A percentile compares a stretch with the other conserved stretches of the same genome.
phyloP scores from a whole-genome alignment of 2,888 invertebrate species.

The Stegana nigrithorax region DNA sequence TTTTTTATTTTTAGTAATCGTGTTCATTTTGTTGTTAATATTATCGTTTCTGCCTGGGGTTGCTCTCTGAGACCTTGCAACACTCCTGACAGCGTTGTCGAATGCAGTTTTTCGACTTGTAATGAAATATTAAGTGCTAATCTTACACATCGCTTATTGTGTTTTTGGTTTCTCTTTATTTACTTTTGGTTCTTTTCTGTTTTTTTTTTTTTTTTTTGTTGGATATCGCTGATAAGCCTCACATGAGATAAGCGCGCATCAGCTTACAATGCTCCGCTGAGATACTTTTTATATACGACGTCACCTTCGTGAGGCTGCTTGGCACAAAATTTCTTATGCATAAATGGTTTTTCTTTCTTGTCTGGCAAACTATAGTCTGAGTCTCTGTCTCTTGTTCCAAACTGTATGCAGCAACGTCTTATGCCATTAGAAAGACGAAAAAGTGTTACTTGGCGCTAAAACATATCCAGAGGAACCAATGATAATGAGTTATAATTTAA shows the following conservation, averaged over 20 bases:
- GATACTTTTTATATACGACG: conserved; percentile 23
- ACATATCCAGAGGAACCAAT: no score
- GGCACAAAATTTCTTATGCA: background rate
- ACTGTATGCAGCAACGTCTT: no score
- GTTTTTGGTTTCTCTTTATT: background rate
- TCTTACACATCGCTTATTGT: conserved; percentile 44
- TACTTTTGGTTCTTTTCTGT: no score
- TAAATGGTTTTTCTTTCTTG: background rate
- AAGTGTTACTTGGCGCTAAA: no score
- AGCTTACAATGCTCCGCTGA: conserved; percentile 16
- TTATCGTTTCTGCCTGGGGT: background rate
- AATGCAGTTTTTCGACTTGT: conserved; percentile 31
- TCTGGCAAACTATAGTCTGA: background rate
- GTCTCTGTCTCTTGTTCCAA: no score
- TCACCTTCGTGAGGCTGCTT: conserved; percentile 13
- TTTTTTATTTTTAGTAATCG: conserved; percentile 25
- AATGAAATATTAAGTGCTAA: conserved; percentile 57
- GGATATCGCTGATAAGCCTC: conserved; percentile 1
- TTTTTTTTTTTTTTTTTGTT: no score
- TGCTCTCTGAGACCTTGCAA: no score
- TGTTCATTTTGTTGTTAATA: conserved; percentile 27
- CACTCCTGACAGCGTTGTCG: background rate
- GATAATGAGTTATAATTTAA: no score
- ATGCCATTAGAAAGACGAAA: no score
- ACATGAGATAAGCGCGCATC: conserved; percentile 21